These are phyloP conservation scores for Zoanthus gigantus DNA, from an alignment of 92 coral and sea anemone species.

Conservation along the genomic window DNA sequence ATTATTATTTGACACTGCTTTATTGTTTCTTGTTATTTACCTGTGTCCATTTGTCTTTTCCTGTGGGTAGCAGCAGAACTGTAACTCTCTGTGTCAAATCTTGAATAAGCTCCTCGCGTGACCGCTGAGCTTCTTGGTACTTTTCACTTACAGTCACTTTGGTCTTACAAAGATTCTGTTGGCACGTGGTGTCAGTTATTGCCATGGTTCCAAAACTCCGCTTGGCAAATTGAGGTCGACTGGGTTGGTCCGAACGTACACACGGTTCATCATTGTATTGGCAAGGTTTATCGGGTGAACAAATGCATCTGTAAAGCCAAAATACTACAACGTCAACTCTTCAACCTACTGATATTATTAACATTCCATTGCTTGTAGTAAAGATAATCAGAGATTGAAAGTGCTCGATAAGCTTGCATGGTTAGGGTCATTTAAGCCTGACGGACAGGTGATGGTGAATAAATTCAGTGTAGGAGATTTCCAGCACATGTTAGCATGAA, in stretches of 20 bases:
- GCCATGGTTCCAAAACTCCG: constrained; percentile 63
- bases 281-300: constrained; percentile 33
- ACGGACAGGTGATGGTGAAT: no score
- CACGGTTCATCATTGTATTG: constrained; percentile 41
- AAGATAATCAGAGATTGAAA: no score
- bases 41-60: constrained; percentile 31
- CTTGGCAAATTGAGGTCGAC: constrained; percentile 59
- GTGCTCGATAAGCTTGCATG: no score
- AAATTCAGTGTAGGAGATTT: no score
- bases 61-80: constrained; percentile 58
- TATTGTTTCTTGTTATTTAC: neutral
- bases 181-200: constrained; percentile 65
- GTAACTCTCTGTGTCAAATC: constrained; percentile 60
- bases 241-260: constrained; percentile 39
- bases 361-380: no score
- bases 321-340: no score
- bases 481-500: no score
- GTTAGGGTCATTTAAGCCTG: no score
- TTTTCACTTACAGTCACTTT: constrained; percentile 66
- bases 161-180: constrained; percentile 53
- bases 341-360: no score
- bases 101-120: constrained; percentile 72
- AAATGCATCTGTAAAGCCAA: constrained; percentile 15
- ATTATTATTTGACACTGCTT: neutral
- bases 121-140: constrained; percentile 59